Conservation (phyloP, 92 coral and sea anemone genomes). For the Phenganax marumi region DNA sequence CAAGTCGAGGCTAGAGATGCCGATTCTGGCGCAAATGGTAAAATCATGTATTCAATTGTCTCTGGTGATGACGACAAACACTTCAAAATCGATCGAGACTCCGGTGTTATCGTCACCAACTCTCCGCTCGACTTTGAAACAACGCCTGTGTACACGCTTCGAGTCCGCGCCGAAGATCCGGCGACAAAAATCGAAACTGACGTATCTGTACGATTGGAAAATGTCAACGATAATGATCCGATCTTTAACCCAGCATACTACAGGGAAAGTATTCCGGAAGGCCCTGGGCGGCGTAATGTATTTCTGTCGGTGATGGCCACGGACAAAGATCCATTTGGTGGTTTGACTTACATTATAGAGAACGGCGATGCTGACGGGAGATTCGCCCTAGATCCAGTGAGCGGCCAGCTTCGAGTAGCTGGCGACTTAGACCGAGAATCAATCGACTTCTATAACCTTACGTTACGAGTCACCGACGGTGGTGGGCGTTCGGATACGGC, state of each 20-base stretch:
- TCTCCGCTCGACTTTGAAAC: slow-evolving; percentile 68
- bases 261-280: slow-evolving; percentile 61
- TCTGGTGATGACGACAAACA: slow-evolving; percentile 63
- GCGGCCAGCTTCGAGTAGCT: slow-evolving; percentile 55
- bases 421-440: slow-evolving; percentile 71
- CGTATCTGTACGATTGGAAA: slow-evolving; percentile 58
- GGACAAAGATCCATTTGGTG: slow-evolving; percentile 75
- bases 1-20: slow-evolving; percentile 69
- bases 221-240: slow-evolving; percentile 77
- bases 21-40: slow-evolving; percentile 69
- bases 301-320: slow-evolving; percentile 57
- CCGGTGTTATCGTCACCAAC: slow-evolving; percentile 65
- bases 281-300: slow-evolving; percentile 51
- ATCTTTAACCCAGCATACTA: slow-evolving; percentile 54
- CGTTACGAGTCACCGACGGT: slow-evolving; percentile 67
- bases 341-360: slow-evolving; percentile 54
- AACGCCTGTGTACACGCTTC: slow-evolving; percentile 46
- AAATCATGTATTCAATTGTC: slow-evolving; percentile 61
- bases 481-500: slow-evolving; percentile 57
- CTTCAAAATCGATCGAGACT: slow-evolving; percentile 60
- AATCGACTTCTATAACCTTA: slow-evolving; percentile 57
- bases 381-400: slow-evolving; percentile 59
- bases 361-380: slow-evolving; percentile 57
- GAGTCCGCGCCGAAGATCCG: slow-evolving; percentile 70
- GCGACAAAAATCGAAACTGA: slow-evolving; percentile 32